These are phyloP conservation scores for Limosa lapponica DNA, from an alignment of 2,797 vertebrate species.

Conservation along the genomic window DNA sequence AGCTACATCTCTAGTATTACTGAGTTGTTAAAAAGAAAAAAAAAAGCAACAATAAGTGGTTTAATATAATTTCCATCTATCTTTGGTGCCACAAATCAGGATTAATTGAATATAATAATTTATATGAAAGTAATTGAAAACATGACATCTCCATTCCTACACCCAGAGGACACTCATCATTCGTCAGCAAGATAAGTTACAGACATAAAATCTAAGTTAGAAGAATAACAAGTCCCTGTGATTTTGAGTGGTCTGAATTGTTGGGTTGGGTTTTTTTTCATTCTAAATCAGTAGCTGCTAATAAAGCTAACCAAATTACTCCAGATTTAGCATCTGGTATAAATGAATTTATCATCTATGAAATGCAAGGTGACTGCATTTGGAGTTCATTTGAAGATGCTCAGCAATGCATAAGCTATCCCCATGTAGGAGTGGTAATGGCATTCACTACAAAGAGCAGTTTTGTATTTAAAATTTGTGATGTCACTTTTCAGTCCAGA, in stretches of 20 bases:
- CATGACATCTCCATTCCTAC: background rate
- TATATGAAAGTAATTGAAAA: background rate
- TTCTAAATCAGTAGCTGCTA: conserved; percentile 1
- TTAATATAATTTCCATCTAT: background rate
- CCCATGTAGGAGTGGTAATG: background rate
- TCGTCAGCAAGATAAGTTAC: background rate
- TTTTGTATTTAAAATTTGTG: background rate
- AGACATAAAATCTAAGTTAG: background rate
- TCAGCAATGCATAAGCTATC: background rate
- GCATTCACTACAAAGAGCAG: background rate
- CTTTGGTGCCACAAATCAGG: conserved; percentile 12
- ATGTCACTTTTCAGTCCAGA: background rate
- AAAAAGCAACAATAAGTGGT: background rate
- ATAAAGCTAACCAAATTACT: background rate
- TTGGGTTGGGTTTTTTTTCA: background rate
- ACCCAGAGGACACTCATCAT: background rate
- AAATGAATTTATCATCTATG: background rate
- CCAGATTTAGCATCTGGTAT: background rate
- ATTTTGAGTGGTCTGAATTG: background rate
- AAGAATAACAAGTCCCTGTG: background rate
- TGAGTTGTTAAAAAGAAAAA: background rate
- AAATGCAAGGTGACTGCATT: background rate
- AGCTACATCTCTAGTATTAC: background rate
- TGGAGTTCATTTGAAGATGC: background rate
- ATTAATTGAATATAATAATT: background rate